phyloP scores from a whole-genome alignment of 2,888 invertebrate species.

The Brachypalpus laphriformis region DNA sequence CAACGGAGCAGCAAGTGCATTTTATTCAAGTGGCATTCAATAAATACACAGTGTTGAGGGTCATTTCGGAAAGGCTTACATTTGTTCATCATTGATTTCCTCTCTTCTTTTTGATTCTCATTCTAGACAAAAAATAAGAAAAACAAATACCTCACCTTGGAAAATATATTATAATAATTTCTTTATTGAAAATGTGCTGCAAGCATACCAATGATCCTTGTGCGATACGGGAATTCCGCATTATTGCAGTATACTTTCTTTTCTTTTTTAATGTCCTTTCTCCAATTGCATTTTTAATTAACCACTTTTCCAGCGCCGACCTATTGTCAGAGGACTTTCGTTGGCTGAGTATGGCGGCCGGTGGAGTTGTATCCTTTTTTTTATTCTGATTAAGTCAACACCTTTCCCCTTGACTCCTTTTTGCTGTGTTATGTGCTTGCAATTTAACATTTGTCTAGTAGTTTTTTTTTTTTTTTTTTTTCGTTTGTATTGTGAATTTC shows the following conservation, averaged over 20 bases:
- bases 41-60: constrained; percentile 6
- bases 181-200: constrained; percentile 3
- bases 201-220: constrained; percentile 25
- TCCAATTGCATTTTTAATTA: constrained; percentile 59
- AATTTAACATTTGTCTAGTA: constrained; percentile 56
- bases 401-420: constrained; percentile 47
- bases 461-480: background rate
- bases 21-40: constrained; percentile 9
- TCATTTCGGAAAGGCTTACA: background rate
- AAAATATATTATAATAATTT: background rate
- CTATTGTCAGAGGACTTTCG: constrained; percentile 56
- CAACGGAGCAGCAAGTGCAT: constrained; percentile 10
- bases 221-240: constrained; percentile 65
- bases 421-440: background rate
- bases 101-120: background rate
- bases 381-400: constrained; percentile 44
- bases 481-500: constrained; percentile 25
- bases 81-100: background rate
- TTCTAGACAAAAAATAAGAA: background rate
- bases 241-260: constrained; percentile 24
- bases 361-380: constrained; percentile 7
- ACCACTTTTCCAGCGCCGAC: constrained; percentile 52
- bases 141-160: background rate
- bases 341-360: constrained; percentile 20
- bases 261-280: constrained; percentile 22